phyloP scores from a whole-genome alignment of 2,888 invertebrate genomes.

The Cryptus viduatorius region DNA sequence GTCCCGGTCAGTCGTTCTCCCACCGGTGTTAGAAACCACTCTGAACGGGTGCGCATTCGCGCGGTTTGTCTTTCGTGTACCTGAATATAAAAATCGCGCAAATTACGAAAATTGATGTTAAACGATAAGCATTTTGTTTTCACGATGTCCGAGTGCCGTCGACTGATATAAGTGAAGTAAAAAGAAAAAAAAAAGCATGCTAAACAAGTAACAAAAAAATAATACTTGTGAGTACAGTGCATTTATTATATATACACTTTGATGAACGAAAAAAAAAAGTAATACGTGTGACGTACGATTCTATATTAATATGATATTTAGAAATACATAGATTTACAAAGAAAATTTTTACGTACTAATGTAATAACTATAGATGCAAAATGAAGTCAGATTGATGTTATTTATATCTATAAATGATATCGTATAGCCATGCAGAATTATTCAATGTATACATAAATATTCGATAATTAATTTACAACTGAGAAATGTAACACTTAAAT shows the following conservation, averaged over 20 bases:
- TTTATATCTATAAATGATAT: conserved; percentile 40
- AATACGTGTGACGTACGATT: conserved; percentile 38
- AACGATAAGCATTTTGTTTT: background rate
- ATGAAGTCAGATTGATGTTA: conserved; percentile 32
- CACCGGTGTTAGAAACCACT: conserved; percentile 96
- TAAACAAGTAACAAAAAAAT: conserved; percentile 43
- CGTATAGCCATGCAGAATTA: conserved; percentile 62
- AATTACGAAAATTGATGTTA: conserved; percentile 53
- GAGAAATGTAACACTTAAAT: conserved; percentile 60
- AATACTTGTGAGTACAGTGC: conserved; percentile 59
- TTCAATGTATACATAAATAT: conserved; percentile 56
- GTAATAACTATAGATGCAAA: conserved; percentile 53
- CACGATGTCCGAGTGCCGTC: background rate
- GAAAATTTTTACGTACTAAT: conserved; percentile 53
- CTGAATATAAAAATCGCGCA: conserved; percentile 85
- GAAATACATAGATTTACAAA: conserved; percentile 65
- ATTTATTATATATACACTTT: conserved; percentile 68
- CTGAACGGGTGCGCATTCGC: conserved; percentile 97
- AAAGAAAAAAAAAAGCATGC: background rate
- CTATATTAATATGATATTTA: conserved; percentile 50
- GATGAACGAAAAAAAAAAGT: conserved; percentile 45
- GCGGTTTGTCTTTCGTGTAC: conserved; percentile 98
- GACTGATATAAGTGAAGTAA: background rate
- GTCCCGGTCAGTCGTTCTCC: conserved; percentile 86
- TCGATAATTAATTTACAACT: conserved; percentile 56